These are phyloP conservation scores for Rhaphigaster nebulosa DNA, from an alignment of 2,888 invertebrate species.

Conservation along the genomic window DNA sequence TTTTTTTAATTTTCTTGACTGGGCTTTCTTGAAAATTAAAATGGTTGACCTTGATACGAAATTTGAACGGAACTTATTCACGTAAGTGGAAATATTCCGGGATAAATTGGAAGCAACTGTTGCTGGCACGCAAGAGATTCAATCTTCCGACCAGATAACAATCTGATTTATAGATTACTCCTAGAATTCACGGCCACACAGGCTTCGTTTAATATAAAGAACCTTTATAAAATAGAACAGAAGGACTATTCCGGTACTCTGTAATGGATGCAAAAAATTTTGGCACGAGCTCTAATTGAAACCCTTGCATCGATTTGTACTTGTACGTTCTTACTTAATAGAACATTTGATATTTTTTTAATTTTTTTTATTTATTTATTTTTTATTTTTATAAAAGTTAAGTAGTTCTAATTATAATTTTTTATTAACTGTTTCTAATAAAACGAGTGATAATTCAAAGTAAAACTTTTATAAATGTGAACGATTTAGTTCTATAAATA, in stretches of 20 bases:
- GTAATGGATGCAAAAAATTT: neutral
- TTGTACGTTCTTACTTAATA: neutral
- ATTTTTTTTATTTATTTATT: neutral
- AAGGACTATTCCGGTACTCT: neutral
- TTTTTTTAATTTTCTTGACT: neutral
- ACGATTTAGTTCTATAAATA: no score
- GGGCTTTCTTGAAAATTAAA: neutral
- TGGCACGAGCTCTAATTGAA: neutral
- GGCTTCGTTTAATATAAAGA: neutral
- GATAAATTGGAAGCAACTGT: neutral
- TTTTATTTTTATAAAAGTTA: neutral
- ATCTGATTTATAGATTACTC: neutral
- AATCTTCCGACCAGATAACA: neutral
- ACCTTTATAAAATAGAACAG: neutral
- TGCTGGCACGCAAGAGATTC: neutral
- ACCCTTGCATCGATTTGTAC: neutral
- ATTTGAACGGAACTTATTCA: neutral
- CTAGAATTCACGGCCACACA: slow-evolving; percentile 1
- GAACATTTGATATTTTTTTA: neutral
- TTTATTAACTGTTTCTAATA: neutral
- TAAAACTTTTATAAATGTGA: no score
- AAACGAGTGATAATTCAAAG: no score
- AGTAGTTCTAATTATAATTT: neutral
- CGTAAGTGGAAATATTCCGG: neutral
- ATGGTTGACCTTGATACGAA: neutral